phyloP scores from a whole-genome alignment of 2,797 vertebrate species.

The Luscinia luscinia region DNA sequence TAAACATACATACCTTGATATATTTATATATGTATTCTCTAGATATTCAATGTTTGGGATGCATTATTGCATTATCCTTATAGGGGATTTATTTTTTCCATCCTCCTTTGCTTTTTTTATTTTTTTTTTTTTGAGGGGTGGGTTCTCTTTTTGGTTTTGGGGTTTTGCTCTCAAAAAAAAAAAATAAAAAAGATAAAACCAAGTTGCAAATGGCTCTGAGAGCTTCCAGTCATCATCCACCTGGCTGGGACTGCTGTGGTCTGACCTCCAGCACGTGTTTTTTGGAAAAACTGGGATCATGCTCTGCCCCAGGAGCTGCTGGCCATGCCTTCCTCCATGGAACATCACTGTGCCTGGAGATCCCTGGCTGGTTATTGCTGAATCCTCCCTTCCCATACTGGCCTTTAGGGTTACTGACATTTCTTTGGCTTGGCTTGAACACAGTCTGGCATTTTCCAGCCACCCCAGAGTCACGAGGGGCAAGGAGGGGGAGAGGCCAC shows the following conservation, averaged over 20 bases:
- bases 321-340: not conserved
- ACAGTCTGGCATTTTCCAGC: not conserved
- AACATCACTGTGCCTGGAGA: not conserved
- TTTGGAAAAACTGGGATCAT: not conserved
- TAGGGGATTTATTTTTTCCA: not conserved
- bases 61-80: constrained; percentile 49
- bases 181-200: not conserved
- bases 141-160: not conserved
- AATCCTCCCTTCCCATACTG: constrained; percentile 11
- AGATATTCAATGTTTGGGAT: constrained; percentile 21
- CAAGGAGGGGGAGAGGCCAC: not conserved
- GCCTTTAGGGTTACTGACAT: constrained; percentile 13
- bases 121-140: too few relatives aligned
- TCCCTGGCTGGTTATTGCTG: constrained; percentile 47
- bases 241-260: not conserved
- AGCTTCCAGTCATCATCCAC: not conserved
- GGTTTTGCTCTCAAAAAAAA: not conserved
- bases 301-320: not conserved
- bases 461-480: not conserved
- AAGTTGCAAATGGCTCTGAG: not conserved
- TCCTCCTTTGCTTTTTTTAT: not conserved
- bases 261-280: not conserved
- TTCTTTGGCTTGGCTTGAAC: constrained; percentile 77
- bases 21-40: constrained; percentile 58
- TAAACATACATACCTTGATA: constrained; percentile 44